phyloP scores from a whole-genome alignment of 2,797 vertebrate species.

The Clarias pachynema region DNA sequence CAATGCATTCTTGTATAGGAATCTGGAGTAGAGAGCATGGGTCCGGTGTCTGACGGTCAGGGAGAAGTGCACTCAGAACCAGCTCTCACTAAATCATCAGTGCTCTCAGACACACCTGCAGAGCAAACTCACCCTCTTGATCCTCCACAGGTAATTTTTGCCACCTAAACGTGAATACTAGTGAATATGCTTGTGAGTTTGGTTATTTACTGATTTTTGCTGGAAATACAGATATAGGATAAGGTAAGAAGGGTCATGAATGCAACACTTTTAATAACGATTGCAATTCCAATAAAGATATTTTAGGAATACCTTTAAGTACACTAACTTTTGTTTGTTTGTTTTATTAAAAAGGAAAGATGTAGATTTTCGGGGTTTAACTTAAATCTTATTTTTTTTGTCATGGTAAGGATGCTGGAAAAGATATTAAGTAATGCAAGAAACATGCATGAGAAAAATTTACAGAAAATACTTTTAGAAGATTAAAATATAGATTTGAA shows the following conservation, averaged over 20 bases:
- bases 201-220: background rate
- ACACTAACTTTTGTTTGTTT: background rate
- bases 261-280: background rate
- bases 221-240: background rate
- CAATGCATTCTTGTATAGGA: conserved; percentile 26
- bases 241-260: background rate
- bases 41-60: conserved; percentile 33
- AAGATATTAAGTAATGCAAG: background rate
- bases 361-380: background rate
- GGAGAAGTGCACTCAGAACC: conserved; percentile 16
- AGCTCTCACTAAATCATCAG: conserved; percentile 1
- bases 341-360: background rate
- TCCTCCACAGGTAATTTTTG: conserved; percentile 44
- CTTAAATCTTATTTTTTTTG: background rate
- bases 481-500: background rate
- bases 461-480: background rate
- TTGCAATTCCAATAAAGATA: background rate
- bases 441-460: background rate
- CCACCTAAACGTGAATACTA: background rate
- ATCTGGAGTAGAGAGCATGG: conserved; percentile 52
- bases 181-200: background rate
- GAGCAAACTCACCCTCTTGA: conserved; percentile 16
- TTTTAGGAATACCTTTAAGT: background rate
- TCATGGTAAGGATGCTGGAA: background rate
- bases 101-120: background rate